Base-by-base conservation (phyloP, 37 sponge, comb jelly and placozoan species). In the Ephydatia muelleri region DNA sequence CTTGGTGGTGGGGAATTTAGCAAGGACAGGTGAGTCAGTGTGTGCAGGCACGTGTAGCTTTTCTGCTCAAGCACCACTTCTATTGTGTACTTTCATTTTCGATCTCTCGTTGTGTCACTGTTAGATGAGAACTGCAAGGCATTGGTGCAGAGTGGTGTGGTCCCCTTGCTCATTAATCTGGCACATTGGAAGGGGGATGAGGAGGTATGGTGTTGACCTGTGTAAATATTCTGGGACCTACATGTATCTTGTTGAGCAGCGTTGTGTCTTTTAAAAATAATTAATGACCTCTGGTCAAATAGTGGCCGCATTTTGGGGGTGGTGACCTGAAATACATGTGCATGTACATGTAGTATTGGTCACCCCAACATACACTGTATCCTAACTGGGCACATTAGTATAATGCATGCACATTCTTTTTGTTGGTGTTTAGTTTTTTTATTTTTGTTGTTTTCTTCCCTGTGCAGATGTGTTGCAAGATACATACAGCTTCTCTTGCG, bases 1-100 rank as follows among this genome's bases (percentile, higher is more conserved):
- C 21, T 83, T 92, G 5, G 27, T 92, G 21, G 40, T 88, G 8
- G 93, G 86, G 0, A 92, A 92, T 57, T 83, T 92, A 83, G 93
- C 93, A 3, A 81, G 93, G 70, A 82, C 16, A 70, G 88, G 88
- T 86, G 47, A 73, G 75, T 9, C 36, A 73, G 67, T 37, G 25
- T 67, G 39, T 81, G 70, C 12, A 36, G n/a, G 68, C 68, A 13
- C 2, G 43, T 81, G 71, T 69, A 35, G 67, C 11, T 81, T 1
- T n/a, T n/a, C n/a, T n/a, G n/a, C n/a, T n/a, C n/a, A n/a, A n/a
- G n/a, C n/a, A n/a, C n/a, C n/a, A n/a, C n/a, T n/a, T n/a, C 68
- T 67, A 36, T 27, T 68, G 21, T 14, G 66, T 65, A 68, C 28
- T 26, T 29, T 5, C 9, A 29, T 68, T 70, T 27, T 31, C n/a